Conservation (phyloP, 2,888 invertebrate genomes). For the Agrochola litura region DNA sequence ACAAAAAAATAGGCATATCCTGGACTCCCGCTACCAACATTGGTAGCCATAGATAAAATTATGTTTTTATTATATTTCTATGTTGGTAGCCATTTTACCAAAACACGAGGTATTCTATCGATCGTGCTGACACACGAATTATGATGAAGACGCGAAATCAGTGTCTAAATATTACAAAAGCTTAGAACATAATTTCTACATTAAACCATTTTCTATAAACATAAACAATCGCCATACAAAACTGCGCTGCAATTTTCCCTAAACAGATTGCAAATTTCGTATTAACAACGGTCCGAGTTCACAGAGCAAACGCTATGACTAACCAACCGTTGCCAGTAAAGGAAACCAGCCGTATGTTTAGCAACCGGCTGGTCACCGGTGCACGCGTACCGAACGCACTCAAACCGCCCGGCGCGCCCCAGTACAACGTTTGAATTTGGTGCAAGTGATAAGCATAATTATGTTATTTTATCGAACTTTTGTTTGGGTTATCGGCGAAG, state of each 20-base stretch:
- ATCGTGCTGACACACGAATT: background rate
- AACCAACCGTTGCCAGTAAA: conserved; percentile 7
- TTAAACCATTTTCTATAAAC: background rate
- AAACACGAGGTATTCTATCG: conserved; percentile 18
- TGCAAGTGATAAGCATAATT: conserved; percentile 53
- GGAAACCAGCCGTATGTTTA: conserved; percentile 27
- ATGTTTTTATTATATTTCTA: too few relatives aligned
- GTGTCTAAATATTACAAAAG: background rate
- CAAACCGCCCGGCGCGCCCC: background rate
- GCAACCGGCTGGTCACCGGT: conserved; percentile 51
- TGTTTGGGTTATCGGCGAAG: conserved; percentile 20
- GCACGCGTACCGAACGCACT: conserved; percentile 66
- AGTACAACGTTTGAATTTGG: conserved; percentile 47
- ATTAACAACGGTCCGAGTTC: conserved; percentile 18
- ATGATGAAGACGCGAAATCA: background rate
- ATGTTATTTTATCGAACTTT: background rate
- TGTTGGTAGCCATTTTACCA: background rate
- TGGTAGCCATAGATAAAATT: background rate
- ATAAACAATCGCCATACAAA: background rate
- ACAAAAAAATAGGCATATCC: too few relatives aligned
- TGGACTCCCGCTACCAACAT: background rate
- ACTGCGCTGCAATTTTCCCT: conserved; percentile 4
- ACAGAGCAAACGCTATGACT: conserved; percentile 13
- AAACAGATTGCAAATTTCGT: conserved; percentile 27
- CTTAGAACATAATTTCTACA: conserved; percentile 11